Percentiles rank a stretch among this genome's conserved stretches.
phyloP scores from a whole-genome alignment of 2,113 vertebrate genomes.

The Colinus virginianus region DNA sequence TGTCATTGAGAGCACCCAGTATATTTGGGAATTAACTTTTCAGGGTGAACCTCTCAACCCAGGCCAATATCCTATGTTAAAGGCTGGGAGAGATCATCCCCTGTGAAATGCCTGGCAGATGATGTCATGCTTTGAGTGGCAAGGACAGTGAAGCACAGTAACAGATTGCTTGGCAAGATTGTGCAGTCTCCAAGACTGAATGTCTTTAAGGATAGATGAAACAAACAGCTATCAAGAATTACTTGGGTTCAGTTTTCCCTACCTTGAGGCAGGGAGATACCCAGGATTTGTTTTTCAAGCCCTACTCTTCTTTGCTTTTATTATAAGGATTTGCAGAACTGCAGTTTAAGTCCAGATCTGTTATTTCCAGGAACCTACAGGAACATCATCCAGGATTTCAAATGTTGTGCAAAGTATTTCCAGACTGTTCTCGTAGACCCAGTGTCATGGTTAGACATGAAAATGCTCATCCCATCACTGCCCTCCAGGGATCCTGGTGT shows the following conservation, averaged over 20 bases:
- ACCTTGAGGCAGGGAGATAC: neutral
- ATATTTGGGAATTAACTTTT: neutral
- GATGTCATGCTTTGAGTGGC: neutral
- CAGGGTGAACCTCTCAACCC: slow-evolving; percentile 3
- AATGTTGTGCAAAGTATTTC: neutral
- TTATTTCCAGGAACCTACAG: neutral
- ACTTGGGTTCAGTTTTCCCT: neutral
- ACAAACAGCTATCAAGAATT: neutral
- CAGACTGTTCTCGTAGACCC: neutral
- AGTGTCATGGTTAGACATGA: neutral
- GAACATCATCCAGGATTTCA: neutral
- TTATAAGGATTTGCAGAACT: neutral
- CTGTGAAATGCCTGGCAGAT: slow-evolving; percentile 30
- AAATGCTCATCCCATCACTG: neutral
- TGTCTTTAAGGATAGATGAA: neutral
- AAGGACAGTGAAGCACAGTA: slow-evolving; percentile 11
- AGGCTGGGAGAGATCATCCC: neutral
- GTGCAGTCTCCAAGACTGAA: neutral
- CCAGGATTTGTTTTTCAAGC: neutral
- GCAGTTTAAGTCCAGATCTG: neutral
- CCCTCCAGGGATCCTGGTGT: neutral
- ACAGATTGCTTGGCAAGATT: slow-evolving; percentile 55
- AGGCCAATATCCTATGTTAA: neutral
- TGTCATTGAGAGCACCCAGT: neutral
- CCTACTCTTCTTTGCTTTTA: neutral